Conservation (phyloP, 2,888 invertebrate genomes). For the Pandemis heparana region DNA sequence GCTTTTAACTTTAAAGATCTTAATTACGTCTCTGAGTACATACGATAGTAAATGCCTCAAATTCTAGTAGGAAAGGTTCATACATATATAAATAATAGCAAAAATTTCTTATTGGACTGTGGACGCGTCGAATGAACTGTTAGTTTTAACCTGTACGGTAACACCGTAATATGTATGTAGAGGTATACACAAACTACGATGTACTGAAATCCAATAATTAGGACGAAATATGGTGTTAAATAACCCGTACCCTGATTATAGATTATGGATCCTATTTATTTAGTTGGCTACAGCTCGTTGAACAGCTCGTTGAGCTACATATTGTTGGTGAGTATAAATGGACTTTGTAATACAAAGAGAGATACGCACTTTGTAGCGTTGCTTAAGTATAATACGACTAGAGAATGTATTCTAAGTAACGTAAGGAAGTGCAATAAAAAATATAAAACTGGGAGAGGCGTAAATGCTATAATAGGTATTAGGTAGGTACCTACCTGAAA, state of each 20-base stretch:
- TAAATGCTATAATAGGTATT: no score
- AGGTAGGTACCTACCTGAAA: no score
- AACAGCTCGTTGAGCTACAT: background rate
- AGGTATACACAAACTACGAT: slow-evolving; percentile 25
- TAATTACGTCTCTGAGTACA: no score
- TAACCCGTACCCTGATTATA: slow-evolving; percentile 37
- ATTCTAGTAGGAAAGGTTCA: no score
- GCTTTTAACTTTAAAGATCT: no score
- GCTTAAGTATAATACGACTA: no score
- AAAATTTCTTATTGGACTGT: background rate
- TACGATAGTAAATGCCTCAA: no score
- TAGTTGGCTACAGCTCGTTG: background rate
- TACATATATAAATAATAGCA: no score
- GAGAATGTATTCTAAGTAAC: no score
- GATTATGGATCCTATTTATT: slow-evolving; percentile 29
- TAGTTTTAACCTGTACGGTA: slow-evolving; percentile 17
- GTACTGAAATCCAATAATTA: slow-evolving; percentile 39
- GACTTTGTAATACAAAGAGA: background rate
- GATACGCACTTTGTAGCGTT: no score
- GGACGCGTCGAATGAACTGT: slow-evolving; percentile 7
- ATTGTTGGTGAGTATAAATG: background rate
- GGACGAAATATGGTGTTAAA: slow-evolving; percentile 39
- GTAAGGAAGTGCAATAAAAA: no score
- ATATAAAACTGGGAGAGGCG: no score
- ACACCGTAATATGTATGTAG: slow-evolving; percentile 18